Percentiles rank a stretch among this genome's conserved stretches.
phyloP scores from a whole-genome alignment of 2,113 vertebrate species.

The Tyrannus savana region DNA sequence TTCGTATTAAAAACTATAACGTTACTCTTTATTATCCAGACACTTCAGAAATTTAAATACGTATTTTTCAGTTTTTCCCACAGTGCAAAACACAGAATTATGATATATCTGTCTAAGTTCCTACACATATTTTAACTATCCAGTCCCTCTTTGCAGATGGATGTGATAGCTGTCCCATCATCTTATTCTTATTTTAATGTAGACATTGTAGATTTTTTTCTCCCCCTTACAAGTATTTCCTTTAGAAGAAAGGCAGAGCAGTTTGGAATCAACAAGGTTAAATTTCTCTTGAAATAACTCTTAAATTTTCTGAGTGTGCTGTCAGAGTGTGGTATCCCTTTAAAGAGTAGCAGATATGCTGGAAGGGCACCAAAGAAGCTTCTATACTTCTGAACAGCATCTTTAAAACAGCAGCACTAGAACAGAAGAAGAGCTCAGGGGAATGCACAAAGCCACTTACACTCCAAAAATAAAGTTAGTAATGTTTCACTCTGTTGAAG shows the following conservation, averaged over 20 bases:
- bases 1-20: neutral
- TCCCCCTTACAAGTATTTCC: neutral
- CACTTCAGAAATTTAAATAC: neutral
- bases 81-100: neutral
- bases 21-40: neutral
- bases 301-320: neutral
- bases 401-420: conserved; percentile 55
- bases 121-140: neutral
- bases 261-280: conserved; percentile 14
- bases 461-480: conserved; percentile 38
- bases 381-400: conserved; percentile 36
- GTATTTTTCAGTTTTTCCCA: neutral
- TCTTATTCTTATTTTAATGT: neutral
- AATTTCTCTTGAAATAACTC: neutral
- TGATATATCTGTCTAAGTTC: neutral
- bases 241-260: neutral
- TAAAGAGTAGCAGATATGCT: conserved; percentile 56
- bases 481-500: conserved; percentile 46
- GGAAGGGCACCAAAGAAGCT: conserved; percentile 50
- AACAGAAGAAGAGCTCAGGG: conserved; percentile 33
- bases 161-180: neutral
- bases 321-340: neutral
- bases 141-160: neutral
- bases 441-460: conserved; percentile 46
- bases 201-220: neutral